phyloP scores from a whole-genome alignment of 2,797 vertebrate genomes.

The Lophius americanus region DNA sequence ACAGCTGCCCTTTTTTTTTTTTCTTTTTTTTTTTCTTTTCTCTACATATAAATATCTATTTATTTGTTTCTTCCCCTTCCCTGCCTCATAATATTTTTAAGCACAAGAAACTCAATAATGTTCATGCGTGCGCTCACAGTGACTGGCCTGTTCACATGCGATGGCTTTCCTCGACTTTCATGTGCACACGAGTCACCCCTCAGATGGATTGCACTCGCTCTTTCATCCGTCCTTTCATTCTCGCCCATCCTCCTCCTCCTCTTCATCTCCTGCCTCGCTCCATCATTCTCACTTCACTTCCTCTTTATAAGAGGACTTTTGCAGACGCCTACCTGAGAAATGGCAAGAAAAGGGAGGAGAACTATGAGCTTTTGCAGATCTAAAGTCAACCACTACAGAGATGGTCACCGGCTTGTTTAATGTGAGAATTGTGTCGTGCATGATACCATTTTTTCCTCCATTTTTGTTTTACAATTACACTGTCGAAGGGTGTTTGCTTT shows the following conservation, averaged over 20 bases:
- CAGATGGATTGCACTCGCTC: constrained; percentile 56
- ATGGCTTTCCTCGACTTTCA: constrained; percentile 32
- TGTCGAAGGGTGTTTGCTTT: too few species aligned
- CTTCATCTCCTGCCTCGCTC: constrained; percentile 46
- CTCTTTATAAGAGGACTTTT: constrained; percentile 56
- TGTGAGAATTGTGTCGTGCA: background rate
- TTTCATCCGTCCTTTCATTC: constrained; percentile 43
- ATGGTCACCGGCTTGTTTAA: constrained; percentile 8
- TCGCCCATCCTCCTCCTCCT: constrained; percentile 20
- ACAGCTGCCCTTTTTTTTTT: background rate
- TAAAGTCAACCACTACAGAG: constrained; percentile 29
- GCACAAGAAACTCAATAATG: constrained; percentile 11
- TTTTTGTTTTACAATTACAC: constrained; percentile 4
- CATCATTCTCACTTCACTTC: constrained; percentile 36
- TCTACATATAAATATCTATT: background rate
- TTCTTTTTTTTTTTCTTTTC: background rate
- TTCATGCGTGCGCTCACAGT: constrained; percentile 9
- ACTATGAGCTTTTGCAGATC: constrained; percentile 32
- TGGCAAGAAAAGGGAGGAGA: constrained; percentile 40
- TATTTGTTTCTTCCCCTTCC: background rate
- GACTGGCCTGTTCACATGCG: constrained; percentile 41
- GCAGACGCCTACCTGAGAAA: constrained; percentile 54
- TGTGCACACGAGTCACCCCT: constrained; percentile 40
- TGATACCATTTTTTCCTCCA: constrained; percentile 25
- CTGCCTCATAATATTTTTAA: constrained; percentile 3